Conservation (phyloP, 2,888 invertebrate species). For the Diploptera punctata region DNA sequence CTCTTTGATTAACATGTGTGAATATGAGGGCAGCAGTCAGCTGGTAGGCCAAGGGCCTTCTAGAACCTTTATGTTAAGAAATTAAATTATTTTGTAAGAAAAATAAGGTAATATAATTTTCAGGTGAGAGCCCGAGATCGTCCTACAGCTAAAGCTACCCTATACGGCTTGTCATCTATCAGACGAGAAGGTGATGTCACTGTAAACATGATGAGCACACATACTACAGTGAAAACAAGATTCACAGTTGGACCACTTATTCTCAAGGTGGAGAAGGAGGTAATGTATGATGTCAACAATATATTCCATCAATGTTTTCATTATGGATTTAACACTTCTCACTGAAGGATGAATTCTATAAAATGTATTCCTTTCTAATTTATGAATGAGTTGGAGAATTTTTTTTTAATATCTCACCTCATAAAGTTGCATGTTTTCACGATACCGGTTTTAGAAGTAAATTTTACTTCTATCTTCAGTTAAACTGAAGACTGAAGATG, state of each 20-base stretch:
- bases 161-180: slow-evolving; percentile 80
- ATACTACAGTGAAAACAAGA: slow-evolving; percentile 83
- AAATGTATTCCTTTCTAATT: too few species aligned
- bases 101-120: neutral
- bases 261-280: slow-evolving; percentile 78
- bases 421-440: too few species aligned
- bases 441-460: too few species aligned
- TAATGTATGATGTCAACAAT: slow-evolving; percentile 23
- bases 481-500: too few species aligned
- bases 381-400: too few species aligned
- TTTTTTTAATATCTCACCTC: too few species aligned
- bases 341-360: neutral
- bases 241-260: slow-evolving; percentile 82
- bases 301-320: neutral
- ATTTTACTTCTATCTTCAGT: too few species aligned
- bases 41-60: too few species aligned
- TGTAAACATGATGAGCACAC: slow-evolving; percentile 78
- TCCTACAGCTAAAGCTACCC: slow-evolving; percentile 75
- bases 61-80: neutral
- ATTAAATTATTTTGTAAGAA: too few species aligned
- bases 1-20: too few species aligned
- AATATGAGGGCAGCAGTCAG: too few species aligned
- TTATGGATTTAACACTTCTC: too few species aligned
- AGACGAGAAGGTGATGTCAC: slow-evolving; percentile 81
- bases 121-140: slow-evolving; percentile 54